Percentiles rank a stretch among this genome's conserved stretches.
phyloP scores from a whole-genome alignment of 30 jellyfish, hydroid and myxozoan genomes.

The Chrysaora quinquecirrha region DNA sequence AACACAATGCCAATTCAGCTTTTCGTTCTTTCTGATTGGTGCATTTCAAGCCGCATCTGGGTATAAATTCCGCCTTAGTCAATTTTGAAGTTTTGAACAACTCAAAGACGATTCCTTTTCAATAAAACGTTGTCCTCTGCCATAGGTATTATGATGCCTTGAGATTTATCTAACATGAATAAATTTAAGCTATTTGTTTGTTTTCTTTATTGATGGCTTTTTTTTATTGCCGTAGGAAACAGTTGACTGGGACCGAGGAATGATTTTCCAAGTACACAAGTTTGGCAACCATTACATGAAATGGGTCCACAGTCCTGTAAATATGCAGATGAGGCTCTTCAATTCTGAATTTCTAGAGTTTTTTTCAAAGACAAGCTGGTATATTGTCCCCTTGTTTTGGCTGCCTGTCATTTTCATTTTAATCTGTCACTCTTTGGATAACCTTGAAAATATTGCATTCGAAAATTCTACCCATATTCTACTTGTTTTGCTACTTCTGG shows the following conservation, averaged over 20 bases:
- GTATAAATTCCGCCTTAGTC: too few species aligned
- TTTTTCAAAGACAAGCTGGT: slow-evolving; percentile 92
- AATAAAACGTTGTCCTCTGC: too few species aligned
- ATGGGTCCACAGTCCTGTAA: slow-evolving; percentile 95
- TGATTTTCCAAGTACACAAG: slow-evolving; percentile 87
- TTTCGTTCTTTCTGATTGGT: too few species aligned
- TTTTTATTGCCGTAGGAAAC: slow-evolving; percentile 41
- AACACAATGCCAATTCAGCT: too few species aligned
- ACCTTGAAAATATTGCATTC: background rate
- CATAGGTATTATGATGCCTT: too few species aligned
- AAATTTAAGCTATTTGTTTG: too few species aligned
- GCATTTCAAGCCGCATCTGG: too few species aligned
- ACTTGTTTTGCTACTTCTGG: slow-evolving; percentile 10
- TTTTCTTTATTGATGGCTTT: too few species aligned
- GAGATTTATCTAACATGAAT: too few species aligned
- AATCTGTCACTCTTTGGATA: slow-evolving; percentile 24
- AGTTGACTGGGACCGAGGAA: slow-evolving; percentile 86
- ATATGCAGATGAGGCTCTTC: slow-evolving; percentile 59
- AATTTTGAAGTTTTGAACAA: too few species aligned
- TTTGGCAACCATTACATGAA: slow-evolving; percentile 78
- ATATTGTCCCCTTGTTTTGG: slow-evolving; percentile 86
- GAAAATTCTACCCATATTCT: slow-evolving; percentile 2
- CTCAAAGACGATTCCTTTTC: too few species aligned
- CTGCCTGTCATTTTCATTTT: slow-evolving; percentile 65
- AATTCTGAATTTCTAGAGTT: slow-evolving; percentile 72